phyloP scores from a whole-genome alignment of 1,140 invertebrate genomes.

The Cylas formicarius region DNA sequence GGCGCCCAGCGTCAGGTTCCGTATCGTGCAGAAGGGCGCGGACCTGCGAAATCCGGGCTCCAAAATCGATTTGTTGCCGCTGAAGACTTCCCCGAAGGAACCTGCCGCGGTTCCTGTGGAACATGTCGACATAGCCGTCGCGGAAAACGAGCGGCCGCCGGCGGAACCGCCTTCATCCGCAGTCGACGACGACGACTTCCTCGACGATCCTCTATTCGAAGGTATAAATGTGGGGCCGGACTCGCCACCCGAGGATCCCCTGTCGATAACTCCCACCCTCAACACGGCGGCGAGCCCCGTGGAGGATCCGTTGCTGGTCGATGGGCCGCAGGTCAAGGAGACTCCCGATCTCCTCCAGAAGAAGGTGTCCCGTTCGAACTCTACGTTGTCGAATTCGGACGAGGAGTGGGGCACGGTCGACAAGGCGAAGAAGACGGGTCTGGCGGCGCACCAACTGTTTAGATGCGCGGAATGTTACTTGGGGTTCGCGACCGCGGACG shows the following conservation, averaged over 20 bases:
- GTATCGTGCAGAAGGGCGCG: too few relatives aligned
- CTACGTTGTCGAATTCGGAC: conserved; percentile 12
- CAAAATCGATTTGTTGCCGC: too few relatives aligned
- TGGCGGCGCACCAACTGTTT: conserved; percentile 27
- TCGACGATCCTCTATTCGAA: not conserved
- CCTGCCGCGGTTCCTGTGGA: too few relatives aligned
- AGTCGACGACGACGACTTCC: not conserved
- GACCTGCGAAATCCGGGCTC: too few relatives aligned
- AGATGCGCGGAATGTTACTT: conserved; percentile 43
- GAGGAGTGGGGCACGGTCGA: conserved; percentile 9
- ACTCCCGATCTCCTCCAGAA: conserved; percentile 4
- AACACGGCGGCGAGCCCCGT: not conserved
- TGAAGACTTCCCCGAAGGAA: too few relatives aligned
- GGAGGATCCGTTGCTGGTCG: conserved; percentile 5
- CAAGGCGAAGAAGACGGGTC: conserved; percentile 15
- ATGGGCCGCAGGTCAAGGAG: not conserved
- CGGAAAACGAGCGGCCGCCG: not conserved
- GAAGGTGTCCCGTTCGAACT: conserved; percentile 5
- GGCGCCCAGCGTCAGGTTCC: too few relatives aligned
- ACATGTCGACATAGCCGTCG: conserved; percentile 11
- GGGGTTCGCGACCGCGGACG: conserved; percentile 26
- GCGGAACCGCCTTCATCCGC: conserved; percentile 15
- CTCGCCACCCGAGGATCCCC: conserved; percentile 7
- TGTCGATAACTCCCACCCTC: conserved; percentile 2
- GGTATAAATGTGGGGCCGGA: conserved; percentile 8